Evolutionary conservation across 2,797 vertebrate species (phyloP), one percentile per base, ranked within the genome.

Genomic region (Sphaeramia orbicularis): DNA sequence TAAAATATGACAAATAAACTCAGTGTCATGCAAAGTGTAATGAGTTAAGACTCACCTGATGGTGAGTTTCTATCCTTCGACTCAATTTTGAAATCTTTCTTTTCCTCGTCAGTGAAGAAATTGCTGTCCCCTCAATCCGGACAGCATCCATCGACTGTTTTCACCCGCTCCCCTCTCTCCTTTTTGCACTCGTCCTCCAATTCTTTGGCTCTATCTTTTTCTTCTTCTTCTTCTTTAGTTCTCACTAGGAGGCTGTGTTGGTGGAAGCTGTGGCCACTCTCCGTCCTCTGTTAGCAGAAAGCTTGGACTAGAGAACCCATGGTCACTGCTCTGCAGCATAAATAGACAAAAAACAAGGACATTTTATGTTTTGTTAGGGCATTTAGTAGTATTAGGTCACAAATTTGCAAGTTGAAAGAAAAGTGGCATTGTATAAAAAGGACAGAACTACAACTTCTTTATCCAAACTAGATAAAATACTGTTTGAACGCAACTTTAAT

Each of bases 91-190:
- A 93, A 92, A 93, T 89, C 93, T 91, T 94, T 93, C 91, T 91
- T 93, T 91, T 92, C 92, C 93, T 90, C 83, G 92, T 91, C 86
- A 92, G 89, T 94, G 93, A 93, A 94, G 92, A 94, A 93, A 90
- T 86, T 89, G 91, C 92, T 92, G 93, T 90, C 93, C 93, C 92
- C 86, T 94, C 91, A 60, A 90, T 91, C 94, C 90, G 90, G 93
- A 93, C 94, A 94, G 93, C 93, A 93, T 95, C 94, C 94, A 95
- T 95, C 93, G 92, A 95, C 93, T 94, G 92, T 91, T 87, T 86
- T 93, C 92, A 86, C 91, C 87, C 77, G 91, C 93, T 86, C 87
- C 86, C 86, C 75, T 66, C 78, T 66, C 78, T 82, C 81, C 83
- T 84, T 83, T 50, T 80, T 88, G 70, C 78, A 30, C 87, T 75